A percentile compares a stretch with the other conserved stretches of the same genome.
phyloP scores from a whole-genome alignment of 2,113 vertebrate species.

The Phalacrocorax aristotelis region DNA sequence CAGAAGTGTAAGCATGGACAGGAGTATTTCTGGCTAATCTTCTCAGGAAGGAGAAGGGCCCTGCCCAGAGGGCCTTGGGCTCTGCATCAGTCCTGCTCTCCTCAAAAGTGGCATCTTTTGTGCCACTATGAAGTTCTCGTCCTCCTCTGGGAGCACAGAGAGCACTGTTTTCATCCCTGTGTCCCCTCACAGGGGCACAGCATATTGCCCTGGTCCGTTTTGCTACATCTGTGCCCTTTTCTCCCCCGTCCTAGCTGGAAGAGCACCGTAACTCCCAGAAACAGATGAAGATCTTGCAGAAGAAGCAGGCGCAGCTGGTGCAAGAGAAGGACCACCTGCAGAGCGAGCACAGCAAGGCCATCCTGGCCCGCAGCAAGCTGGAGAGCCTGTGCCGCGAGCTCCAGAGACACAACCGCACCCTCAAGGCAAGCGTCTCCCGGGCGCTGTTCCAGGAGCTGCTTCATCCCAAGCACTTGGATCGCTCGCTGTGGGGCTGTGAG shows the following conservation, averaged over 20 bases:
- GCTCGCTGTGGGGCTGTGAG: background rate
- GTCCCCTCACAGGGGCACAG: fast-evolving
- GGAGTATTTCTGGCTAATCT: background rate
- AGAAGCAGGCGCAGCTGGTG: slow-evolving; percentile 93
- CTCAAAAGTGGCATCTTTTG: background rate
- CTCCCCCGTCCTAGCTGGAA: slow-evolving; percentile 79
- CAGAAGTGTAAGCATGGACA: background rate
- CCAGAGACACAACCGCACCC: slow-evolving; percentile 94
- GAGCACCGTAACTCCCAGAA: slow-evolving; percentile 94
- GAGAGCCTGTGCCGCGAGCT: slow-evolving; percentile 96
- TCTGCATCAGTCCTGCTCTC: background rate
- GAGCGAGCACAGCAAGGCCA: slow-evolving; percentile 94
- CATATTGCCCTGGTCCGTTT: background rate
- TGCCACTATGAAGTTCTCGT: background rate
- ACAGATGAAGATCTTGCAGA: slow-evolving; percentile 93
- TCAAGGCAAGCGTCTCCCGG: slow-evolving; percentile 79
- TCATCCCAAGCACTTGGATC: fast-evolving
- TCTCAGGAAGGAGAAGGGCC: background rate
- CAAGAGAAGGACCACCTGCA: slow-evolving; percentile 96
- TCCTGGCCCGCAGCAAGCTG: slow-evolving; percentile 95
- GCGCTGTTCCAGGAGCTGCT: background rate
- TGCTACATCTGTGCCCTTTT: background rate
- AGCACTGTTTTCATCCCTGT: fast-evolving
- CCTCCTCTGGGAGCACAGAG: background rate
- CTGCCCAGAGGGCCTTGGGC: background rate